These are phyloP conservation scores for Alosa alosa DNA, from an alignment of 2,113 vertebrate species.

Conservation along the genomic window DNA sequence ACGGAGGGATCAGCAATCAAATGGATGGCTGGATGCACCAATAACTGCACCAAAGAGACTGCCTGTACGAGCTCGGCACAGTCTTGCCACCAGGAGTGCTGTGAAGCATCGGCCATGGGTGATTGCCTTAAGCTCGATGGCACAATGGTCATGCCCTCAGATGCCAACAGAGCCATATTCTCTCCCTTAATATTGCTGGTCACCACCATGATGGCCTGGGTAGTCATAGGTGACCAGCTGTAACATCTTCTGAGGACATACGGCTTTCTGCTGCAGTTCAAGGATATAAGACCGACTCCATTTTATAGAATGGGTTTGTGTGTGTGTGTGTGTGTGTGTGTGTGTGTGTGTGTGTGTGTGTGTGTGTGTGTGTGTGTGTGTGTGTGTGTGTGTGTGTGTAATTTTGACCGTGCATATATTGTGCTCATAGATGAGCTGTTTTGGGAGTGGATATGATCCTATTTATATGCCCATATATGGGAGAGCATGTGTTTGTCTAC, in stretches of 20 bases:
- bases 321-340: constrained; percentile 23
- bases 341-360: constrained; percentile 20
- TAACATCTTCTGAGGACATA: constrained; percentile 21
- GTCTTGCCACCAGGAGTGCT: constrained; percentile 76
- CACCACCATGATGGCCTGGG: constrained; percentile 30
- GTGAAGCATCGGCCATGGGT: constrained; percentile 54
- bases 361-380: constrained; percentile 13
- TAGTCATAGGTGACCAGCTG: constrained; percentile 47
- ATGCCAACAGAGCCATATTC: constrained; percentile 42
- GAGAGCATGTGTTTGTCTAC: background rate
- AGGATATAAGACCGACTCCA: background rate
- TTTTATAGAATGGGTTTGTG: constrained; percentile 34
- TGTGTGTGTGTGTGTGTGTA: constrained; percentile 18
- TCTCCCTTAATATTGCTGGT: constrained; percentile 41
- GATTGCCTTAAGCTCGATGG: constrained; percentile 77
- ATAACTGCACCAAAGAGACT: constrained; percentile 57
- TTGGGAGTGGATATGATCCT: background rate
- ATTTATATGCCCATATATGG: background rate
- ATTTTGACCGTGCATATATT: constrained; percentile 22
- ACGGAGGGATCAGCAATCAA: background rate
- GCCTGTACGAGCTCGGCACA: constrained; percentile 44
- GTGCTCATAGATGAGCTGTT: background rate
- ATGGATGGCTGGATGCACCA: constrained; percentile 69
- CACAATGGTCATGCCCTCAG: constrained; percentile 59
- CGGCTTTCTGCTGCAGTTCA: constrained; percentile 24